Evolutionary conservation across 1,140 invertebrate genomes (phyloP), one percentile per base, ranked within the genome.

Genomic region (Drosophila repletoides): DNA sequence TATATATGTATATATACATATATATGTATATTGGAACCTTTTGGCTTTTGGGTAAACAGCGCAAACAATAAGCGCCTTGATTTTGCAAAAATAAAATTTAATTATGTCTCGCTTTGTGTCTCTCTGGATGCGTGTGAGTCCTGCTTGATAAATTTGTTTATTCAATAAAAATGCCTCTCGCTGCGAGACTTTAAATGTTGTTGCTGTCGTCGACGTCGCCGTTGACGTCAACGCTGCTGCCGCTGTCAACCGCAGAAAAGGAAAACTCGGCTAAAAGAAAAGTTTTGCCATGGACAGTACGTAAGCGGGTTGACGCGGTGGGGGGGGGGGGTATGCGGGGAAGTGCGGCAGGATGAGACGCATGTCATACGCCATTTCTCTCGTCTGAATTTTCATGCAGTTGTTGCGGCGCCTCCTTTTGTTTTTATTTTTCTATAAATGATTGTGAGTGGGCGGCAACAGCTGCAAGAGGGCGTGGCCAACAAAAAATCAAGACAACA

Each of bases 81-180:
- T 80, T 80, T 80, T 80, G 77, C 76, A 80, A 72, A n/a, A 68
- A 75, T 60, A 34, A 81, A 81, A 81, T 76, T 83, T 72, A 81
- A 83, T 83, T 81, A 81, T 72, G 72, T 55, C 24, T 69, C 36
- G 58, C 59, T 58, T 49, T 75, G 34, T 61, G 48, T 51, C 24
- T 26, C 17, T 10, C 34, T 29, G 63, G 15, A 29, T 55, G 52
- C 36, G 53, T 46, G 51, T 48, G 65, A 71, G 65, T 41, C 33
- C 26, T 29, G 49, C 61, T 63, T 59, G 51, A 75, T 60, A 76
- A 81, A 80, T 81, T 81, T 81, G 58, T 83, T 81, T 81, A 81
- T 76, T 81, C 46, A 80, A 81, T 76, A 76, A 80, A 76, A 80
- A 67, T 67, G 60, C 52, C 64, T 68, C 29, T 49, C 60, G 33